These are phyloP conservation scores for Eolophus roseicapilla DNA, from an alignment of 2,113 vertebrate species.

Conservation along the genomic window DNA sequence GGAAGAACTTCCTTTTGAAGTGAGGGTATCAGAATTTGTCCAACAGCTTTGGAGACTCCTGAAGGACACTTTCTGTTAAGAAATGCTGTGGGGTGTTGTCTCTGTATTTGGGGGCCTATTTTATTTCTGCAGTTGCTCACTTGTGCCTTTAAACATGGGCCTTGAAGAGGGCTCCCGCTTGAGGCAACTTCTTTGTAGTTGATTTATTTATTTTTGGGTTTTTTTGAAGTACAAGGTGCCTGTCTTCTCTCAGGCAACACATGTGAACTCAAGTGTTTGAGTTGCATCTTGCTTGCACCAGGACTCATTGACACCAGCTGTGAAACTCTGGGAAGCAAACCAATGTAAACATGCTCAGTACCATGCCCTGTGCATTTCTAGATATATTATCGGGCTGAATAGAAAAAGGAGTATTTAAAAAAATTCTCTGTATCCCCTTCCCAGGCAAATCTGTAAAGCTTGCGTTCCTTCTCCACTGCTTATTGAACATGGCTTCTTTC, in stretches of 20 bases:
- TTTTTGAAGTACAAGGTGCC: not conserved
- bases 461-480: not conserved
- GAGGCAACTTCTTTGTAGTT: not conserved
- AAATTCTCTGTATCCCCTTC: not conserved
- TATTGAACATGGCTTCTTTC: not conserved
- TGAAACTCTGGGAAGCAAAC: not conserved
- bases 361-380: not conserved
- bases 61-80: not conserved
- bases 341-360: not conserved
- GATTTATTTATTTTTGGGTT: not conserved
- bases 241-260: not conserved
- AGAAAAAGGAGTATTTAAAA: not conserved
- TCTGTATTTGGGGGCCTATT: not conserved
- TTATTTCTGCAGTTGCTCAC: not conserved
- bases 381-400: not conserved
- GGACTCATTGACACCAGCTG: not conserved
- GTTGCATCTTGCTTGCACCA: not conserved
- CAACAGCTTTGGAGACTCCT: not conserved
- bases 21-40: not conserved
- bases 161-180: not conserved
- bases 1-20: not conserved
- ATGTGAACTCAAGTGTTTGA: not conserved
- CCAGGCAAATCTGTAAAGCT: not conserved
- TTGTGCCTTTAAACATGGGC: not conserved
- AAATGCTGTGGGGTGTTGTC: not conserved